These are phyloP conservation scores for Sinocyclocheilus maitianheensis DNA, from an alignment of 2,113 vertebrate species.

Conservation along the genomic window DNA sequence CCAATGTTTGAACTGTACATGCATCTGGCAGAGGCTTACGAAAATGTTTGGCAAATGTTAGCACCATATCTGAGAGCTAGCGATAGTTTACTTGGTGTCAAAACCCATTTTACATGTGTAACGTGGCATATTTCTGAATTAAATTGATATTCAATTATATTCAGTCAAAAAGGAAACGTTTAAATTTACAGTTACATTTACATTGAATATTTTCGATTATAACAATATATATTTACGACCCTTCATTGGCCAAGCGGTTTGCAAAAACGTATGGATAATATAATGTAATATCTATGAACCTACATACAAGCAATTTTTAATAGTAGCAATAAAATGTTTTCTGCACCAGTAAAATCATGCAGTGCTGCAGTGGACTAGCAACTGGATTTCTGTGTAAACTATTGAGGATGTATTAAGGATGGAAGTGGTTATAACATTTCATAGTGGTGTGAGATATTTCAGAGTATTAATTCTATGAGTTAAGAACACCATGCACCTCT, in stretches of 20 bases:
- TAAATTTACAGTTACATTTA: background rate
- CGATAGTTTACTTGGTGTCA: background rate
- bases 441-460: background rate
- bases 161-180: background rate
- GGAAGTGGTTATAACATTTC: background rate
- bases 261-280: background rate
- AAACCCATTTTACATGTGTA: background rate
- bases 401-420: background rate
- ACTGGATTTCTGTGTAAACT: background rate
- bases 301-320: too few species aligned
- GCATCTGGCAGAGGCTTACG: background rate
- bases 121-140: background rate
- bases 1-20: background rate
- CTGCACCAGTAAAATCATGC: background rate
- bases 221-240: too few species aligned
- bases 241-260: background rate
- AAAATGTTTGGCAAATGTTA: background rate
- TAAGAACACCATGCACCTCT: background rate
- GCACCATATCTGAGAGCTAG: background rate
- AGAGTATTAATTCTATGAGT: background rate
- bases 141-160: background rate
- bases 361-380: background rate
- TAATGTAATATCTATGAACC: background rate
- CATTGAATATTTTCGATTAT: background rate
- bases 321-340: background rate